Evolutionary conservation across 92 coral and sea anemone species (phyloP).

Genomic region (Phenganax stokvisi): DNA sequence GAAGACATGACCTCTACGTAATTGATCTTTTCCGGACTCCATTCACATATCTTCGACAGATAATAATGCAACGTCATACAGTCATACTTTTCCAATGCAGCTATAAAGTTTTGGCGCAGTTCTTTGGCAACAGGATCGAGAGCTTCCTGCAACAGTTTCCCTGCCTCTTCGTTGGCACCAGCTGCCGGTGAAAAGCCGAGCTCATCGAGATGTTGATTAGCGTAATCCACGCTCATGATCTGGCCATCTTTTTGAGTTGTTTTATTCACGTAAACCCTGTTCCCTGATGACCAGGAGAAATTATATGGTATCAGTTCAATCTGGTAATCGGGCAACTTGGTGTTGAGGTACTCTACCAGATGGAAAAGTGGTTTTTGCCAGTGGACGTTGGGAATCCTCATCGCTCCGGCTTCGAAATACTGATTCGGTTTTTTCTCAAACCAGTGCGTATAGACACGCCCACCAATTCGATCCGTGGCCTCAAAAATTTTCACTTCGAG

Average conservation of each 20-base stretch:
- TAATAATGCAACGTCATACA: slow-evolving; percentile 4
- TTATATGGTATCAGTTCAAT: background rate
- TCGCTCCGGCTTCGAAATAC: slow-evolving; percentile 11
- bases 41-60: background rate
- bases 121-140: background rate
- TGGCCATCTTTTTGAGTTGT: background rate
- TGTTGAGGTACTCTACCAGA: background rate
- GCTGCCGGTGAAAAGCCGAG: background rate
- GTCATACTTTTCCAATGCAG: background rate
- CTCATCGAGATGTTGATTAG: slow-evolving; percentile 7
- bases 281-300: background rate
- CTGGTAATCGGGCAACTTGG: background rate
- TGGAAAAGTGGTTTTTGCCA: background rate
- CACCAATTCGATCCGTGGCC: slow-evolving; percentile 1
- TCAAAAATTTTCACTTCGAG: slow-evolving; percentile 2
- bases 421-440: background rate
- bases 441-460: slow-evolving; percentile 10
- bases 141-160: slow-evolving; percentile 2
- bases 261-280: slow-evolving; percentile 9
- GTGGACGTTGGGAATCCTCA: background rate
- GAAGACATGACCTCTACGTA: slow-evolving; percentile 9
- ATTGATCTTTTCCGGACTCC: background rate
- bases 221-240: slow-evolving; percentile 1
- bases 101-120: background rate
- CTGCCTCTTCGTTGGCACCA: background rate